Base-by-base conservation (phyloP, 2,797 vertebrate species). In the Sebastes dallii region DNA sequence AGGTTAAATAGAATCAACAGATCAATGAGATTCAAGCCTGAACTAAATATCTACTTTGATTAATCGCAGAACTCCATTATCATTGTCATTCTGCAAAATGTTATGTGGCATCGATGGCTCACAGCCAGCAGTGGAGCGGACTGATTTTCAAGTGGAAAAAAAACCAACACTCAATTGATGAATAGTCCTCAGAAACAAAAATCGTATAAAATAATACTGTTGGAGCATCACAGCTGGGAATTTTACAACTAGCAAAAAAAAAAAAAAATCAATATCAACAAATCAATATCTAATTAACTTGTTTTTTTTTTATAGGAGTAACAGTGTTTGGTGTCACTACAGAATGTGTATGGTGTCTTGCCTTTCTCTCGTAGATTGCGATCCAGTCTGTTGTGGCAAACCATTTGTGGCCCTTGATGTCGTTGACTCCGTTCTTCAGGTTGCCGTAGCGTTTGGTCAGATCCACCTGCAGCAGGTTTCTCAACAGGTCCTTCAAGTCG, bases 401-500 rank as follows among this genome's bases (percentile, higher is more conserved):
- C 99, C 99, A 99, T 93, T 99, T 99, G 96, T 99, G 98, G 88
- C 97, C 97, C 90, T 99, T 99, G 91, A 99, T 99, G 92, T 99
- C 99, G 61, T 97, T 99, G 94, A 99, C 99, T 30, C 98, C 99
- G 14, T 99, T 99, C 95, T 99, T 99, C 90, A 99, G 96, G 95
- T 99, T 99, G 79, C 99, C 99, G 0, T 97, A 99, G 69, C 99
- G 96, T 94, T 99, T 99, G 66, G 99, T 99, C 95, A 99, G 94
- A 88, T 99, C 99, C 85, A 99, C 99, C 94, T 99, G 99, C 78
- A 99, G 97, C 89, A 99, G 95, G 93, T 99, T 99, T 93, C 98
- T 96, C 92, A 99, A 94, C 87, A 99, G 95, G 90, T 99, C 99
- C 92, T 99, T 99, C 85, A 99, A 94, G 91, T 99, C 99, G 1